Conservation (phyloP, 2,113 vertebrate genomes). For the Onychorhynchus coronatus region DNA sequence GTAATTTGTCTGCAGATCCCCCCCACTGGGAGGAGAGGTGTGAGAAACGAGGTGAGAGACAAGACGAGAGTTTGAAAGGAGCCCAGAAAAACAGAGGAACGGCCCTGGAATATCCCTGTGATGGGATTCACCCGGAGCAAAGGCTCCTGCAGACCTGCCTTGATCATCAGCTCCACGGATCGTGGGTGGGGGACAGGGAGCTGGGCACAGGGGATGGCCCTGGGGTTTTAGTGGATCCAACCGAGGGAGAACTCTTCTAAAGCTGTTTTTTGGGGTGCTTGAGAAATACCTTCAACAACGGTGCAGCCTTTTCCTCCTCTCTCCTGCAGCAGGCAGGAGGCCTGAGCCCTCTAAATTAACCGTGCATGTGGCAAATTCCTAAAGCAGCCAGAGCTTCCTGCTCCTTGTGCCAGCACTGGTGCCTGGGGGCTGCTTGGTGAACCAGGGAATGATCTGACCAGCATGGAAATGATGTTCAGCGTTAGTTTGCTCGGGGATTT, state of each 20-base stretch:
- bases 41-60: not conserved
- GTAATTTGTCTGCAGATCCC: not conserved
- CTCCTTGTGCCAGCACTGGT: not conserved
- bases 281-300: not conserved
- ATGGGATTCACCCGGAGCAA: not conserved
- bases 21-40: not conserved
- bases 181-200: accelerated
- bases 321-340: not conserved
- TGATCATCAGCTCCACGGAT: not conserved
- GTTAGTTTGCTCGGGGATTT: not conserved
- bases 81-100: not conserved
- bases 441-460: not conserved
- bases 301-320: not conserved
- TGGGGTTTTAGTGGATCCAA: not conserved
- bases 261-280: not conserved
- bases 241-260: not conserved
- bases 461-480: not conserved
- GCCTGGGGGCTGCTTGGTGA: not conserved
- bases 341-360: not conserved
- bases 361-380: not conserved
- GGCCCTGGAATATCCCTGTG: not conserved
- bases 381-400: not conserved
- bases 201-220: not conserved
- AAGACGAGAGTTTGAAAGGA: not conserved
- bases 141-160: not conserved